phyloP scores from a whole-genome alignment of 2,888 invertebrate genomes.

The Acanthopleura granulata region DNA sequence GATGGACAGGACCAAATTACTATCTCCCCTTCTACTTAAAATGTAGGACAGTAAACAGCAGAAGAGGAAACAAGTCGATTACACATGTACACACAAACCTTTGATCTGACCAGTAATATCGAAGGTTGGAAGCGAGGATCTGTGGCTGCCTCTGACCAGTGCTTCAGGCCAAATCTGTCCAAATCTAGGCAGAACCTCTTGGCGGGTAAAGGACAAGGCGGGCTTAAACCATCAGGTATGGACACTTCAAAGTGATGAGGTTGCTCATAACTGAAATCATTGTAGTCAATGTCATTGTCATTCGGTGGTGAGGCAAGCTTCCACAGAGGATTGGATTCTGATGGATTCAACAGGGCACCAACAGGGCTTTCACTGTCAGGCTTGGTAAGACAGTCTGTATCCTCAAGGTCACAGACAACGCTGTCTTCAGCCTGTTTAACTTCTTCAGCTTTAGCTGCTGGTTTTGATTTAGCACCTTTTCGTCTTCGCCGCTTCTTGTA shows the following conservation, averaged over 20 bases:
- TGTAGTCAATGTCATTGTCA: conserved; percentile 12
- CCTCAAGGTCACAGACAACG: neutral
- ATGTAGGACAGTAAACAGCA: too few species aligned
- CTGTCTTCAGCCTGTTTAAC: neutral
- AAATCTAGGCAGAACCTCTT: neutral
- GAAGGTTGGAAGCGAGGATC: neutral
- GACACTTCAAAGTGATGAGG: conserved; percentile 8
- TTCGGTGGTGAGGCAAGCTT: neutral
- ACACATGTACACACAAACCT: too few species aligned
- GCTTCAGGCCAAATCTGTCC: neutral
- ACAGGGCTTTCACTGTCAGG: too few species aligned
- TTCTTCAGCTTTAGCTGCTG: neutral
- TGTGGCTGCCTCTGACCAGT: neutral
- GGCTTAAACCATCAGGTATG: neutral
- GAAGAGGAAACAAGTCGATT: too few species aligned
- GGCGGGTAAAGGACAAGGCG: neutral
- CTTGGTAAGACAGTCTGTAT: too few species aligned
- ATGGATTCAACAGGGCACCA: neutral
- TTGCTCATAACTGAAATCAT: neutral
- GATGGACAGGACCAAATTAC: too few species aligned
- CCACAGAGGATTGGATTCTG: neutral
- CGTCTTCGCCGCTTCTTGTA: conserved; percentile 13
- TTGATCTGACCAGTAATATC: neutral
- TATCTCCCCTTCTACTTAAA: too few species aligned
- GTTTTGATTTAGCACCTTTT: neutral